phyloP scores from a whole-genome alignment of 2,797 vertebrate genomes.

The Mionectes olivaceus region DNA sequence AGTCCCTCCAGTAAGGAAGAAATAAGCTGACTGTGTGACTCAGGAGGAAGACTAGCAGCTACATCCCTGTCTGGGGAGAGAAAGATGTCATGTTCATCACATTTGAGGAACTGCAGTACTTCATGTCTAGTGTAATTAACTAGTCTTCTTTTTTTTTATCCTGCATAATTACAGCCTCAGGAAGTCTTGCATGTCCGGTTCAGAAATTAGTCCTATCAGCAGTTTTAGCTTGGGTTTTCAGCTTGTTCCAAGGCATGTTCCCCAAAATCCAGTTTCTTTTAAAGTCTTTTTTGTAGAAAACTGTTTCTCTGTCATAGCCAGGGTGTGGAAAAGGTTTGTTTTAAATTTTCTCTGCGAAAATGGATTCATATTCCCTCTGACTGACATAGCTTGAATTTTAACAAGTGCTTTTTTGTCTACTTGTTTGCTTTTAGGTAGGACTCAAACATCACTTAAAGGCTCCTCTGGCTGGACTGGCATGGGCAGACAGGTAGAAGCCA shows the following conservation, averaged over 20 bases:
- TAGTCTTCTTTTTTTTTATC: background rate
- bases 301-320: background rate
- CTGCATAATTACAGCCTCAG: background rate
- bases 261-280: background rate
- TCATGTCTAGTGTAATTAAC: background rate
- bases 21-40: background rate
- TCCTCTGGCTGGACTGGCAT: background rate
- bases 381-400: background rate
- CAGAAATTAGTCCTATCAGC: conserved; percentile 13
- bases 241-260: background rate
- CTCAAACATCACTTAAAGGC: background rate
- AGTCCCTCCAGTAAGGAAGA: background rate
- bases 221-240: conserved; percentile 21
- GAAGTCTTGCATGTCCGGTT: conserved; percentile 37
- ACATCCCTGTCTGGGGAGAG: background rate
- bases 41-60: background rate
- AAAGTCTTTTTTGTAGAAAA: background rate
- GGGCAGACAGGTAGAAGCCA: background rate
- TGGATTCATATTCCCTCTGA: background rate
- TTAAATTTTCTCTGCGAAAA: background rate
- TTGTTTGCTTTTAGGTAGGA: background rate
- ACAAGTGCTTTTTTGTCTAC: background rate
- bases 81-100: background rate
- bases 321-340: background rate
- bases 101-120: conserved; percentile 28